A percentile compares a stretch with the other conserved stretches of the same genome.
These are phyloP conservation scores for Brienomyrus longianalis DNA, from an alignment of 2,113 vertebrate genomes.

Conservation along the genomic window DNA sequence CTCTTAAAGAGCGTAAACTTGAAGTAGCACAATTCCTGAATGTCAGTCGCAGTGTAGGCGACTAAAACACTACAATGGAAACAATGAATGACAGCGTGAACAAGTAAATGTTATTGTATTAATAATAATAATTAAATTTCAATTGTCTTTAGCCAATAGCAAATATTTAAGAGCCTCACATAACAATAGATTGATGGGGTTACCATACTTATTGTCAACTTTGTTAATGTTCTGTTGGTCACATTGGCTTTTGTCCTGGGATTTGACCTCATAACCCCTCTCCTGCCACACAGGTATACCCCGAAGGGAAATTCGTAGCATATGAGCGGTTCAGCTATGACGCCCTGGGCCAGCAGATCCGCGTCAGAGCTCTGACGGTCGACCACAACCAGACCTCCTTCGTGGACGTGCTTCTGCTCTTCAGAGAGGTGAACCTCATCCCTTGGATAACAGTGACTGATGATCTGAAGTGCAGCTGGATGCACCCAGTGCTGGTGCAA, in stretches of 20 bases:
- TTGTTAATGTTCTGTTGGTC: not conserved
- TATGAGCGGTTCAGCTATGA: slow-evolving; percentile 40
- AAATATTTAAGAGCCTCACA: not conserved
- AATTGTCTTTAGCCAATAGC: not conserved
- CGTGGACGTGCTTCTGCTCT: slow-evolving; percentile 31
- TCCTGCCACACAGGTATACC: slow-evolving; percentile 14
- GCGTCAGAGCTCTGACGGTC: not conserved
- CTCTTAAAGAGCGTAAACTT: not conserved
- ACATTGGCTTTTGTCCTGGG: not conserved
- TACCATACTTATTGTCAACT: not conserved
- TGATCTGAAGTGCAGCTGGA: not conserved
- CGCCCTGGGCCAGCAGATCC: slow-evolving; percentile 28
- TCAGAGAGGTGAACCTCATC: slow-evolving; percentile 28
- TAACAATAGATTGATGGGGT: not conserved
- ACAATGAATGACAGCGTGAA: not conserved
- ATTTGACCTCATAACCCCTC: not conserved
- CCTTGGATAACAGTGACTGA: not conserved
- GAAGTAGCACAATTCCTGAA: not conserved
- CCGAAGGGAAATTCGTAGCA: slow-evolving; percentile 3
- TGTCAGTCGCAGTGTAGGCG: not conserved
- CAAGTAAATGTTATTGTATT: not conserved
- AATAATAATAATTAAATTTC: not conserved
- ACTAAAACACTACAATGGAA: not conserved
- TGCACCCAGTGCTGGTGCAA: not conserved
- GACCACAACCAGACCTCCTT: slow-evolving; percentile 17